Base-by-base conservation (phyloP, 2,797 vertebrate species). In the Acrossocheilus fasciatus region DNA sequence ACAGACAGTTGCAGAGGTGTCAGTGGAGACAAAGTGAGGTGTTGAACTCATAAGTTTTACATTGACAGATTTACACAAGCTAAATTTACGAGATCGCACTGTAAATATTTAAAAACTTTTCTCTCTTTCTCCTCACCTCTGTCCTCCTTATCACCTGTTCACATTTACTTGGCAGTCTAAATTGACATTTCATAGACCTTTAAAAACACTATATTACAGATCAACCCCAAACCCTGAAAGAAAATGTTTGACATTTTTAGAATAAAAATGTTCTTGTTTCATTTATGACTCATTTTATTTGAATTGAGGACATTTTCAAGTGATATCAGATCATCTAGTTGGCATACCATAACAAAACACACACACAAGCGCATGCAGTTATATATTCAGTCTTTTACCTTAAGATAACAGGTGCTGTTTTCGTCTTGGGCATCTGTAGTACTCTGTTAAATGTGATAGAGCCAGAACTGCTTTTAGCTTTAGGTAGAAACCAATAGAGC, bases 381-480 rank as follows among this genome's bases (percentile, higher is more conserved):
- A 39, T 45, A 73, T 30, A 9, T 59, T 76, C 39, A 80, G 7
- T 26, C 54, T 72, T 73, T 30, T 2, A 4, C 62, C 57, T 79
- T 30, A 45, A 34, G n/a, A 64, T 64, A 30, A 64, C 15, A 30
- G 4, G 15, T 45, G 62, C 34, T 43, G 66, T 78, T 85, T 85
- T 72, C 4, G 41, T 72, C 62, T 47, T 15, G 76, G 12, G 18
- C 17, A 34, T 81, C 43, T 47, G 17, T 34, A 81, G 57, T 34
- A 17, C 26, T 36, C 2, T 47, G 41, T 47, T 45, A 66, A 81
- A 45, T 66, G 41, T 20, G 41, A 34, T 26, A 66, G 78, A 80
- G 59, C 17, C 41, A 36, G 59, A 34, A 14, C 17, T 47, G 41
- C 62, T 81, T 81, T 68, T 62, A 62, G 26, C 39, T 66, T 47